These are phyloP conservation scores for Apodemia hepburni DNA, from an alignment of 2,888 invertebrate genomes.

Conservation along the genomic window DNA sequence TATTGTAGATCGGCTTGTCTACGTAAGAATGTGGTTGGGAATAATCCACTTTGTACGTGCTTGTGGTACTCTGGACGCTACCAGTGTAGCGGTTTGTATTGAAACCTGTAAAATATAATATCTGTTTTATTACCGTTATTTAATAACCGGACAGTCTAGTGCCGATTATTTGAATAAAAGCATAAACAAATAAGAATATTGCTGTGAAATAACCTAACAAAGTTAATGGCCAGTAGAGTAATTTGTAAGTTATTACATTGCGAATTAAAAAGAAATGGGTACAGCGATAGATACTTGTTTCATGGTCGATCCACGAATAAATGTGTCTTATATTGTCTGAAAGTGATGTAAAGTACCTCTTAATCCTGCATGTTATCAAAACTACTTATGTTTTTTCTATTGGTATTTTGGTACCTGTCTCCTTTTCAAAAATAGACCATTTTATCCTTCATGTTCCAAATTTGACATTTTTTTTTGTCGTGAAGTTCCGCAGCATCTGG, in stretches of 20 bases:
- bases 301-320: too few relatives aligned
- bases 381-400: too few relatives aligned
- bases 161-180: not conserved
- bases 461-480: too few relatives aligned
- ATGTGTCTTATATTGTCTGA: too few relatives aligned
- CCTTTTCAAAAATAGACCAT: too few relatives aligned
- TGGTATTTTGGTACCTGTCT: too few relatives aligned
- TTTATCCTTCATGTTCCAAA: too few relatives aligned
- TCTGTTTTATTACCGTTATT: constrained; percentile 4
- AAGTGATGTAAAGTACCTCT: too few relatives aligned
- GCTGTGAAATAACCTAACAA: not conserved
- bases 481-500: too few relatives aligned
- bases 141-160: not conserved
- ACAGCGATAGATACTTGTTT: not conserved
- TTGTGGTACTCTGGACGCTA: constrained; percentile 65
- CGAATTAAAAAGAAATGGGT: not conserved
- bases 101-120: constrained; percentile 51
- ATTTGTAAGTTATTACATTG: not conserved
- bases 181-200: not conserved
- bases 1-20: constrained; percentile 69
- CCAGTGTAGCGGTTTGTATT: constrained; percentile 62
- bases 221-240: not conserved
- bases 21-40: constrained; percentile 66
- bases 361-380: too few relatives aligned
- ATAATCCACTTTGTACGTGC: constrained; percentile 74